phyloP scores from a whole-genome alignment of 92 coral and sea anemone genomes.

The Phenganax marumi region DNA sequence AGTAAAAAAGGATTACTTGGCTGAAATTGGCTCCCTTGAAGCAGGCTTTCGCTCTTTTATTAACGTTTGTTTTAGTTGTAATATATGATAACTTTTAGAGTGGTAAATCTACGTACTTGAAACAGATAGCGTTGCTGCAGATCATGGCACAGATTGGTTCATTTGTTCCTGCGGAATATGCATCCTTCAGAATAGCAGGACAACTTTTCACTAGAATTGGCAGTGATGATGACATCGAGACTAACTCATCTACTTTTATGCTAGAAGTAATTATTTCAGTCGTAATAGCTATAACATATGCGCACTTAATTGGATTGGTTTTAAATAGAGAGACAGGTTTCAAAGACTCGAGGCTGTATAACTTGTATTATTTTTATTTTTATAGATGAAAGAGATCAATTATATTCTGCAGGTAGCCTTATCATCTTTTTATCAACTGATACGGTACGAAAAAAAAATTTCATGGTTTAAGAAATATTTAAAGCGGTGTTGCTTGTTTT shows the following conservation, averaged over 20 bases:
- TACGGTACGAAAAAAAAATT: too few relatives aligned
- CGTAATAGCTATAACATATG: too few relatives aligned
- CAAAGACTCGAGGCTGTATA: too few relatives aligned
- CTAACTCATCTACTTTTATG: slow-evolving; percentile 96
- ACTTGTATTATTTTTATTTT: slow-evolving; percentile 9
- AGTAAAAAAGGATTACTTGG: not conserved
- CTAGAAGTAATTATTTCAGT: slow-evolving; percentile 61
- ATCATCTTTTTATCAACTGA: not conserved
- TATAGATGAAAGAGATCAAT: slow-evolving; percentile 90
- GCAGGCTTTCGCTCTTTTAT: too few relatives aligned
- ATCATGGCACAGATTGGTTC: slow-evolving; percentile 99
- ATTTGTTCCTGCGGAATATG: slow-evolving; percentile 92
- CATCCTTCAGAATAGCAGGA: slow-evolving; percentile 87
- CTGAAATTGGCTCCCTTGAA: too few relatives aligned
- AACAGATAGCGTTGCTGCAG: slow-evolving; percentile 88
- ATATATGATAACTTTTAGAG: slow-evolving; percentile 54
- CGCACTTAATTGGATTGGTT: too few relatives aligned
- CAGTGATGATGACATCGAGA: slow-evolving; percentile 96
- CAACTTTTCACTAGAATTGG: slow-evolving; percentile 95
- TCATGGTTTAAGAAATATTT: too few relatives aligned
- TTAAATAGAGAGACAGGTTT: not conserved
- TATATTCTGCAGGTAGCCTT: slow-evolving; percentile 79
- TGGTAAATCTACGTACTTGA: slow-evolving; percentile 94
- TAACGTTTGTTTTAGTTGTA: not conserved
- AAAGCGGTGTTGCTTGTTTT: too few relatives aligned